Evolutionary conservation across 2,888 invertebrate species (phyloP).

Genomic region (Glyphotaelius pellucidus): DNA sequence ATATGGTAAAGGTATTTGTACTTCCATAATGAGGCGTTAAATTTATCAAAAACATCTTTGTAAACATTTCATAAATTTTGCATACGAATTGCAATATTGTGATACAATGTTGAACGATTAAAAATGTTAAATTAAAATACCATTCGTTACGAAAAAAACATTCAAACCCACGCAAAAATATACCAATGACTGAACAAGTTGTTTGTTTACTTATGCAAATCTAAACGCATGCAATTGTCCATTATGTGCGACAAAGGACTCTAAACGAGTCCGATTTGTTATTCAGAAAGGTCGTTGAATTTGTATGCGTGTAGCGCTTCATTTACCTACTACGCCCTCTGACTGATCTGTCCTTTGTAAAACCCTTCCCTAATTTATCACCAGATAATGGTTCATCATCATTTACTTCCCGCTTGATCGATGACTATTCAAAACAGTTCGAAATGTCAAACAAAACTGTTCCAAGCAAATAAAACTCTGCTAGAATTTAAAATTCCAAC

Average conservation of each 20-base stretch:
- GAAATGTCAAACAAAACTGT: constrained; percentile 28
- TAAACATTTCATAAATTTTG: not conserved
- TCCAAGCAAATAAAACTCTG: not conserved
- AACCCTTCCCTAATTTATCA: constrained; percentile 19
- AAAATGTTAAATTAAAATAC: not conserved
- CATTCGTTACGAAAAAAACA: not conserved
- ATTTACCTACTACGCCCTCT: constrained; percentile 14
- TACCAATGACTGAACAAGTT: not conserved
- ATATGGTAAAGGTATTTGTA: not conserved
- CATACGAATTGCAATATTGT: not conserved
- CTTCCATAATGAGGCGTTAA: not conserved
- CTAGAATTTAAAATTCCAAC: not conserved
- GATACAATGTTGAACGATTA: not conserved
- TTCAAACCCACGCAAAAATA: constrained; percentile 5
- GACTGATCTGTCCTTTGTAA: not conserved
- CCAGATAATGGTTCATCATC: constrained; percentile 14
- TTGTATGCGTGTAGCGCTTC: not conserved
- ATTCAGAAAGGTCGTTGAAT: constrained; percentile 24
- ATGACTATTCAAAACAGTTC: constrained; percentile 38
- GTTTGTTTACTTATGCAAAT: constrained; percentile 27
- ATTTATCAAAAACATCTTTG: not conserved
- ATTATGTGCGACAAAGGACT: constrained; percentile 17
- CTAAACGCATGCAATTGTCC: not conserved
- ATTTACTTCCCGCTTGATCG: constrained; percentile 25
- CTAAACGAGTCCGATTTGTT: constrained; percentile 8